phyloP scores from a whole-genome alignment of 2,888 invertebrate genomes.

The Zygogramma bicolorata region DNA sequence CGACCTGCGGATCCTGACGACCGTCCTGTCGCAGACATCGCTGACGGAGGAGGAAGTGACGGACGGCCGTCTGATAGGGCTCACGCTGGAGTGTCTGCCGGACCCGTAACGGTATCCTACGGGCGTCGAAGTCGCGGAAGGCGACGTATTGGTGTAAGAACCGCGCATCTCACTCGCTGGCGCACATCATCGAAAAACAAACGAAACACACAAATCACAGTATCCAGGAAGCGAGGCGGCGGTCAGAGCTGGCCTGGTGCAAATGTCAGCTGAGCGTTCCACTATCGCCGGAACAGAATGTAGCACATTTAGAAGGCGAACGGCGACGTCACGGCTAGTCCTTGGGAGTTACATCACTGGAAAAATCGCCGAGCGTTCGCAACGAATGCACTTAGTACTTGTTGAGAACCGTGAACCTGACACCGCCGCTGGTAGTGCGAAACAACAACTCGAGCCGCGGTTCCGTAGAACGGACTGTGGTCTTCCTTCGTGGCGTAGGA shows the following conservation, averaged over 20 bases:
- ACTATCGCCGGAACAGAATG: slow-evolving; percentile 41
- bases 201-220: slow-evolving; percentile 5
- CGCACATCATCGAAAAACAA: slow-evolving; percentile 12
- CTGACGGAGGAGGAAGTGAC: slow-evolving; percentile 29
- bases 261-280: slow-evolving; percentile 48
- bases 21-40: slow-evolving; percentile 61
- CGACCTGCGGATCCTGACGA: slow-evolving; percentile 63
- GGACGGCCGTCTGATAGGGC: slow-evolving; percentile 39
- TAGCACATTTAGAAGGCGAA: slow-evolving; percentile 48
- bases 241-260: slow-evolving; percentile 22
- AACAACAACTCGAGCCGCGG: slow-evolving; percentile 29
- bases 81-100: slow-evolving; percentile 40
- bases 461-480: slow-evolving; percentile 24
- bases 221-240: slow-evolving; percentile 6
- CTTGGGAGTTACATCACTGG: slow-evolving; percentile 38
- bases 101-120: slow-evolving; percentile 47
- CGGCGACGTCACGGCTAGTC: slow-evolving; percentile 45
- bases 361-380: slow-evolving; percentile 19
- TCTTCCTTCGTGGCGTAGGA: slow-evolving; percentile 48
- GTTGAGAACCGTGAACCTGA: slow-evolving; percentile 23
- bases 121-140: slow-evolving; percentile 40
- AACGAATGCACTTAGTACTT: slow-evolving; percentile 15
- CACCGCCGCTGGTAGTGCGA: slow-evolving; percentile 20
- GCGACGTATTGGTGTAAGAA: slow-evolving; percentile 36
- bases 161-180: slow-evolving; percentile 37